These are phyloP conservation scores for Anoplopoma fimbria DNA, from an alignment of 2,113 vertebrate species.

Conservation along the genomic window DNA sequence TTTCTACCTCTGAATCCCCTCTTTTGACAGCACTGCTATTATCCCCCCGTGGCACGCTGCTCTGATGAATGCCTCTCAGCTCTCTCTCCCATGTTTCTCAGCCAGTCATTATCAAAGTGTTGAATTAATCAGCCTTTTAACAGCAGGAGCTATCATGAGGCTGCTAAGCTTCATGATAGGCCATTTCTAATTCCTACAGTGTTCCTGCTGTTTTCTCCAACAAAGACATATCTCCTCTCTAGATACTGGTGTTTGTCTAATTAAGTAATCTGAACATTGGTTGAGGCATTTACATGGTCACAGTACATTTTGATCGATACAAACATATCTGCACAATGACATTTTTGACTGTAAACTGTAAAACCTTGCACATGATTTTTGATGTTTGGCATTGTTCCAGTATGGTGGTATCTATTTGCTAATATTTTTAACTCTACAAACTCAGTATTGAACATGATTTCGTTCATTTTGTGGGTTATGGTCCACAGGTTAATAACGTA, in stretches of 20 bases:
- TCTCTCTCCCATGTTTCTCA: slow-evolving; percentile 64
- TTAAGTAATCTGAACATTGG: slow-evolving; percentile 28
- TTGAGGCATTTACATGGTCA: slow-evolving; percentile 17
- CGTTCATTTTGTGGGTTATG: neutral
- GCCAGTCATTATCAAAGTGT: slow-evolving; percentile 75
- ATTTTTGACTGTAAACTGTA: slow-evolving; percentile 1
- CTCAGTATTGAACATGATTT: neutral
- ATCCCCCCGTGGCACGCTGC: slow-evolving; percentile 65
- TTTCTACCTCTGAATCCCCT: slow-evolving; percentile 61
- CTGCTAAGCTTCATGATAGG: slow-evolving; percentile 63
- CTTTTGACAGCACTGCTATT: slow-evolving; percentile 71
- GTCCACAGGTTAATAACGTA: neutral
- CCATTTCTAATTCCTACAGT: slow-evolving; percentile 62
- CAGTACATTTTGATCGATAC: slow-evolving; percentile 32
- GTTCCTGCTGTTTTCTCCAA: slow-evolving; percentile 53
- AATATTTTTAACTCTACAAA: neutral
- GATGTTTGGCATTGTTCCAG: neutral
- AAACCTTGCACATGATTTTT: neutral
- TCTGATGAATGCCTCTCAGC: slow-evolving; percentile 76
- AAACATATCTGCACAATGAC: neutral
- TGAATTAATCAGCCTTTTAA: slow-evolving; percentile 80
- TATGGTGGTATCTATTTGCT: neutral
- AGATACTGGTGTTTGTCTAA: slow-evolving; percentile 38
- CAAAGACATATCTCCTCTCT: slow-evolving; percentile 41
- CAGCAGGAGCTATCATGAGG: slow-evolving; percentile 69